Conservation (phyloP, 2,797 vertebrate species). For the Knipowitschia caucasica region DNA sequence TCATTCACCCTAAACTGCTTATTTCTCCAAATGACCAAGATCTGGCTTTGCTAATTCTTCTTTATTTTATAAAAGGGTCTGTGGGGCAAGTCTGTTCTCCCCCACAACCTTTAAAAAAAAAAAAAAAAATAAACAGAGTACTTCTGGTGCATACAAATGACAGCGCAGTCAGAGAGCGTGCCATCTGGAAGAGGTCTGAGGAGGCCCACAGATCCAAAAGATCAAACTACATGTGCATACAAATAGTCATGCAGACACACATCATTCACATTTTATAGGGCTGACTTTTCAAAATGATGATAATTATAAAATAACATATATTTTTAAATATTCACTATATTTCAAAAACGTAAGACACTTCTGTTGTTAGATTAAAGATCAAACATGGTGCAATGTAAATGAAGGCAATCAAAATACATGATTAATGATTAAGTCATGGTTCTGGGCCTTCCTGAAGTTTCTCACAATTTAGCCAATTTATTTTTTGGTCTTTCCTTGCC, state of each 20-base stretch:
- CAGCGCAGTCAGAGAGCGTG: constrained; percentile 9
- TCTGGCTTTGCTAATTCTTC: not conserved
- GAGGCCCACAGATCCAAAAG: constrained; percentile 25
- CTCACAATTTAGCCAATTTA: too few species aligned
- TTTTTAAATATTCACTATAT: too few species aligned
- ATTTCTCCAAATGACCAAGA: not conserved
- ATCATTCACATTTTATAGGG: not conserved
- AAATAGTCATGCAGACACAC: constrained; percentile 9
- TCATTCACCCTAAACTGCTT: not conserved
- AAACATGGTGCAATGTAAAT: too few species aligned
- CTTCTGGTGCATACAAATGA: constrained; percentile 2
- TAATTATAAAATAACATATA: not conserved
- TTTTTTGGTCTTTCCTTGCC: too few species aligned
- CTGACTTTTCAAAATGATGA: not conserved
- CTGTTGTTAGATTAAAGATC: too few species aligned
- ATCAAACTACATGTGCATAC: constrained; percentile 24
- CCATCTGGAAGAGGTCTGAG: constrained; percentile 40
- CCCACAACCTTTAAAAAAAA: not conserved
- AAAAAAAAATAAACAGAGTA: not conserved
- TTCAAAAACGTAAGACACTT: too few species aligned
- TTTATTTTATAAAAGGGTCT: not conserved
- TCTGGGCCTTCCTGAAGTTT: too few species aligned
- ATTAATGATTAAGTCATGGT: too few species aligned
- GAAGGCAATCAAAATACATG: too few species aligned
- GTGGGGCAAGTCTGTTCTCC: not conserved